phyloP scores from a whole-genome alignment of 2,797 vertebrate species.

The Eutrigla gurnardus region DNA sequence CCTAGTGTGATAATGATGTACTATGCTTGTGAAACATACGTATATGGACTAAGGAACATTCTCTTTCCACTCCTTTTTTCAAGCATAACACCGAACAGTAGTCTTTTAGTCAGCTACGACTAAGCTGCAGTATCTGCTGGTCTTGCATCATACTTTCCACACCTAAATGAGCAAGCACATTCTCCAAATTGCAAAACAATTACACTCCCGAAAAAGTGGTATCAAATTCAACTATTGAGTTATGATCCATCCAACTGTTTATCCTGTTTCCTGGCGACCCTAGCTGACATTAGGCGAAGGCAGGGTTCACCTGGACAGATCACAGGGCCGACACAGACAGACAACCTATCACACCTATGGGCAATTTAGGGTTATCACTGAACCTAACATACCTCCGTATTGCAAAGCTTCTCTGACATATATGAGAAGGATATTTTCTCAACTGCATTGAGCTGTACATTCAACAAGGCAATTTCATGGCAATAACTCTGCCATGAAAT shows the following conservation, averaged over 20 bases:
- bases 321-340: too few species aligned
- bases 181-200: neutral
- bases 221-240: neutral
- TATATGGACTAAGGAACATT: neutral
- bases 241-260: neutral
- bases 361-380: too few species aligned
- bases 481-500: constrained; percentile 14
- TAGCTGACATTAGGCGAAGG: too few species aligned
- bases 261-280: neutral
- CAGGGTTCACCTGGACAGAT: too few species aligned
- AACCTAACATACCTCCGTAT: too few species aligned
- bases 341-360: too few species aligned
- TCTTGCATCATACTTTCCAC: neutral
- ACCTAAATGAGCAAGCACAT: neutral
- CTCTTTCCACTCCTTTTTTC: neutral
- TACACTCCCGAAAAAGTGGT: neutral
- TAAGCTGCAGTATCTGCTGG: neutral
- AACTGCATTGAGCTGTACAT: neutral
- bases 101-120: neutral
- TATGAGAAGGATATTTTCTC: constrained; percentile 1
- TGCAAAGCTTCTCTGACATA: neutral
- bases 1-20: constrained; percentile 15
- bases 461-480: neutral
- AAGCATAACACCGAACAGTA: neutral
- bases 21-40: neutral